Evolutionary conservation across 2,113 vertebrate genomes (phyloP).

Genomic region (Stegostoma tigrinum): DNA sequence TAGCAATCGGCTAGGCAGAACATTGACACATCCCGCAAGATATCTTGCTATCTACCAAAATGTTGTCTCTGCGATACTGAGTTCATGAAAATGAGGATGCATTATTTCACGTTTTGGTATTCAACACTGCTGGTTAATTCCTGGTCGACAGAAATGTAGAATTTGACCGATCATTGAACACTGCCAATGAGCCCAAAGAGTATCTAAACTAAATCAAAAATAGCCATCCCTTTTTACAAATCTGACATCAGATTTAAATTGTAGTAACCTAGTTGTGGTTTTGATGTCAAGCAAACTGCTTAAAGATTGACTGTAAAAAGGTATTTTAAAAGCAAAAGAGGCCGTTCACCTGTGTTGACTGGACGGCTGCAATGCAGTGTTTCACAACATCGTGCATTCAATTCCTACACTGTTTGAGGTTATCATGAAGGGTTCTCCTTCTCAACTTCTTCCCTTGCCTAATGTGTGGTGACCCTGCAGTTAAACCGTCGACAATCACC

Average conservation of each 20-base stretch:
- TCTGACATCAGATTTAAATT: not conserved
- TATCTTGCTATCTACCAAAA: not conserved
- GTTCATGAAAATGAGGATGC: not conserved
- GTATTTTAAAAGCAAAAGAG: not conserved
- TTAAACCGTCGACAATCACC: too few relatives aligned
- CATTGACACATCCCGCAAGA: not conserved
- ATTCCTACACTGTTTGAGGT: too few relatives aligned
- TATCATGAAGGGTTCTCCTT: too few relatives aligned
- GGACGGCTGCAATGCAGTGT: too few relatives aligned
- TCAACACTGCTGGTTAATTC: not conserved
- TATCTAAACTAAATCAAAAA: not conserved
- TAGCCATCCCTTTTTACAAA: not conserved
- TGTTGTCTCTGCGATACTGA: not conserved
- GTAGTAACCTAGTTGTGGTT: not conserved
- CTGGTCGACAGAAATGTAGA: not conserved
- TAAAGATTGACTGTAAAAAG: not conserved
- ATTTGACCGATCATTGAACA: not conserved
- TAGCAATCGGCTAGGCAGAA: not conserved
- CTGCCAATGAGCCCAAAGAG: not conserved
- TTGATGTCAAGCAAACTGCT: not conserved
- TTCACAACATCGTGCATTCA: too few relatives aligned
- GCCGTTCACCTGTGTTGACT: too few relatives aligned
- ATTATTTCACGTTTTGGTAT: not conserved
- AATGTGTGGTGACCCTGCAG: too few relatives aligned
- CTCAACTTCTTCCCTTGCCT: too few relatives aligned